Evolutionary conservation across 1,140 invertebrate genomes (phyloP).

Genomic region (Prorops nasuta): DNA sequence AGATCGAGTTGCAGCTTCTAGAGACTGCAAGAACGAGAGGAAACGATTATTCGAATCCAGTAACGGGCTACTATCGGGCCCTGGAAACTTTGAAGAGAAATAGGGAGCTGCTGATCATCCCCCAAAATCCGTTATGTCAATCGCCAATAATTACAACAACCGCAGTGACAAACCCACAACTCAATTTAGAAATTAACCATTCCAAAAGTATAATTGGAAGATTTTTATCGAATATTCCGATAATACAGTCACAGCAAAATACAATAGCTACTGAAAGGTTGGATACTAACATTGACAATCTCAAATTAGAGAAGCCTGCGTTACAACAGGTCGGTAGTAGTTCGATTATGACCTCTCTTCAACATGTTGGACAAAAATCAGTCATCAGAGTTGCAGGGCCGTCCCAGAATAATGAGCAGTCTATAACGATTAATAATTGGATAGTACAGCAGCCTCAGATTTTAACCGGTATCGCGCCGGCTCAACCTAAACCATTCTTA

Average conservation of each 20-base stretch:
- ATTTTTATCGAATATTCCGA: conserved; percentile 27
- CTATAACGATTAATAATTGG: conserved; percentile 35
- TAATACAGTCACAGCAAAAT: conserved; percentile 30
- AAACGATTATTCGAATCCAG: conserved; percentile 40
- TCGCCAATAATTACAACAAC: conserved; percentile 26
- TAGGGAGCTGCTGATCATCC: conserved; percentile 47
- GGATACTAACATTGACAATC: not conserved
- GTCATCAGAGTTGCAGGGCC: conserved; percentile 17
- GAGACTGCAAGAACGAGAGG: conserved; percentile 32
- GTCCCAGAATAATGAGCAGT: conserved; percentile 15
- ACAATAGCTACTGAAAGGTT: conserved; percentile 10
- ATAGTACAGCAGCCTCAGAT: conserved; percentile 25
- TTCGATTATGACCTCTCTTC: not conserved
- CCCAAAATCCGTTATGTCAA: conserved; percentile 29
- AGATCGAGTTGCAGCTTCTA: conserved; percentile 45
- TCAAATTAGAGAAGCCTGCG: no score
- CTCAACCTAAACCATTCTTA: conserved; percentile 33
- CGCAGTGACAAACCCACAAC: conserved; percentile 1
- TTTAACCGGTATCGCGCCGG: conserved; percentile 14
- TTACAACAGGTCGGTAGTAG: not conserved
- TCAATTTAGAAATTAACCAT: conserved; percentile 13
- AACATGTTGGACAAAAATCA: conserved; percentile 6
- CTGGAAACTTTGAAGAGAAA: conserved; percentile 45
- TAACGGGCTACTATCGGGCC: conserved; percentile 30
- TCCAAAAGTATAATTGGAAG: conserved; percentile 28